A percentile compares a stretch with the other conserved stretches of the same genome.
Evolutionary conservation across 2,888 invertebrate species (phyloP).

Genomic region (Thelaira solivaga): DNA sequence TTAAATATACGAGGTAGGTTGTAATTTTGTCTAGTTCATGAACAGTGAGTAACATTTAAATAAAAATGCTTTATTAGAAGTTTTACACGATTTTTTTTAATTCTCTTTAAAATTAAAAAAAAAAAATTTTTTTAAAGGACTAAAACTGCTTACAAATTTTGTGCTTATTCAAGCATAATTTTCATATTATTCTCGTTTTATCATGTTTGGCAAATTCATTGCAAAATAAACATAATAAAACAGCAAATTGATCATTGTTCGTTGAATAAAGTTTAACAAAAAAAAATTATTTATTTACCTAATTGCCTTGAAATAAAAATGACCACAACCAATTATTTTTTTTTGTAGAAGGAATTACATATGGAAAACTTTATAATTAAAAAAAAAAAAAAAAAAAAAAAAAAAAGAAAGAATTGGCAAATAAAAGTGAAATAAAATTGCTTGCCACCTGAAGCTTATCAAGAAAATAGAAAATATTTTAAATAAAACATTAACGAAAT

Average conservation of each 20-base stretch:
- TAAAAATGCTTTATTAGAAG: too few relatives aligned
- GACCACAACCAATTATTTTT: background rate
- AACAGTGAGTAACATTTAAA: too few relatives aligned
- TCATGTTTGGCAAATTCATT: background rate
- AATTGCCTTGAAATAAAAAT: background rate
- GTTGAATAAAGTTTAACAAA: constrained; percentile 3
- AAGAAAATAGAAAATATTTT: constrained; percentile 5
- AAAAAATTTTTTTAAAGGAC: too few relatives aligned
- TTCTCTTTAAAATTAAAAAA: too few relatives aligned
- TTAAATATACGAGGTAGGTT: background rate
- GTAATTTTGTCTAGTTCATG: too few relatives aligned
- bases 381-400: background rate
- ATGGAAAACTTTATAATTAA: constrained; percentile 25
- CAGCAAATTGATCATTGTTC: constrained; percentile 20
- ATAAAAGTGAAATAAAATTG: background rate
- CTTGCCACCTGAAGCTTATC: constrained; percentile 44
- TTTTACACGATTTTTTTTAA: too few relatives aligned
- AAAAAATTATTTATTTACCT: constrained; percentile 14
- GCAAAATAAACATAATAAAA: background rate
- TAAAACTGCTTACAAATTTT: background rate
- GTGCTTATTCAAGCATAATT: background rate
- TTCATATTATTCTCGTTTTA: background rate
- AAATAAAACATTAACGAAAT: constrained; percentile 15
- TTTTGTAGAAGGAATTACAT: constrained; percentile 4
- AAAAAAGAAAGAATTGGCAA: background rate